Evolutionary conservation across 1,140 invertebrate genomes (phyloP).

Genomic region (Vollenhovia emeryi): DNA sequence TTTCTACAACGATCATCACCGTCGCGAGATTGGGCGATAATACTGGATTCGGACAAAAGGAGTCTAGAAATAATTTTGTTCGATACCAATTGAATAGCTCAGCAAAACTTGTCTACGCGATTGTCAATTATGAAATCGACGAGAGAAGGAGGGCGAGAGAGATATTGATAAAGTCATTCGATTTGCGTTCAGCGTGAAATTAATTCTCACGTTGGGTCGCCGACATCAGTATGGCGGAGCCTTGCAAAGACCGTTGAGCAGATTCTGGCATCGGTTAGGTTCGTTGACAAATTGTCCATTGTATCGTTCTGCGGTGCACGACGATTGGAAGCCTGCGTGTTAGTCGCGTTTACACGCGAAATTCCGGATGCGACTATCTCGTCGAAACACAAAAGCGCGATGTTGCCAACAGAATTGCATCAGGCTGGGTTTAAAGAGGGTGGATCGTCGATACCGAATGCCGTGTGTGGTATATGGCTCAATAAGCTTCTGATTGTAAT

Average conservation of each 20-base stretch:
- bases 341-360: slow-evolving; percentile 71
- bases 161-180: not conserved
- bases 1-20: not conserved
- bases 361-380: slow-evolving; percentile 61
- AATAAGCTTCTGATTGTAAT: slow-evolving; percentile 67
- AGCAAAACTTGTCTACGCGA: not conserved
- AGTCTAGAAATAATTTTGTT: not conserved
- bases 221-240: slow-evolving; percentile 50
- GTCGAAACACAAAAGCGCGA: slow-evolving; percentile 66
- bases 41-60: not conserved
- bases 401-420: slow-evolving; percentile 51
- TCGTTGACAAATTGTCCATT: slow-evolving; percentile 76
- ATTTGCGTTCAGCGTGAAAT: slow-evolving; percentile 34
- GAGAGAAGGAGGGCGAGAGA: not conserved
- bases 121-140: not conserved
- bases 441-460: slow-evolving; percentile 53
- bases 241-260: slow-evolving; percentile 57
- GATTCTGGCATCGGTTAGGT: slow-evolving; percentile 68
- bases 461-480: slow-evolving; percentile 60
- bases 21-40: not conserved
- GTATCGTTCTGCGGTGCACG: slow-evolving; percentile 64
- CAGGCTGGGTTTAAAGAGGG: slow-evolving; percentile 19
- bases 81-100: not conserved
- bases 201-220: slow-evolving; percentile 57
- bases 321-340: slow-evolving; percentile 68